A percentile compares a stretch with the other conserved stretches of the same genome.
Conservation (phyloP, 1,140 invertebrate genomes). For the Drosophila paulistorum region DNA sequence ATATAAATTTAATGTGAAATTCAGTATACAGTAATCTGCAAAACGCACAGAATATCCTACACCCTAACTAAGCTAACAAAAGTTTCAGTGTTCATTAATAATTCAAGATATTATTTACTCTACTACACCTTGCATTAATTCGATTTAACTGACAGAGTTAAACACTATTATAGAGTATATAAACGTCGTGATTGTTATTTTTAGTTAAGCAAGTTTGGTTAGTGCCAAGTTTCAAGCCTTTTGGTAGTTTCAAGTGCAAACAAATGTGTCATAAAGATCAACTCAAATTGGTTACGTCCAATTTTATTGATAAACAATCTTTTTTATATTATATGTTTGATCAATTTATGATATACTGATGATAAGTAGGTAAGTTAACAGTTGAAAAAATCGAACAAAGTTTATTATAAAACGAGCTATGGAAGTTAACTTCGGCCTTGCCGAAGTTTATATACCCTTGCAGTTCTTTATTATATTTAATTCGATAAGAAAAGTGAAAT, state of each 20-base stretch:
- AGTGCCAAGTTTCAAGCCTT: not conserved
- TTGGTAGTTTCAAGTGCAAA: not conserved
- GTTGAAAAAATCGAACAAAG: not conserved
- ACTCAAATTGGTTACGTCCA: not conserved
- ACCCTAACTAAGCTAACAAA: no score
- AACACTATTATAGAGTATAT: not conserved
- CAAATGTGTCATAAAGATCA: not conserved
- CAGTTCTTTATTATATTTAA: no score
- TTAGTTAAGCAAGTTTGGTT: not conserved
- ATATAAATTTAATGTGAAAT: no score
- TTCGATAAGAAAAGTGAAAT: no score
- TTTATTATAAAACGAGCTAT: no score
- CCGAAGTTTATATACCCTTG: no score
- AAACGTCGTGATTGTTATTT: no score
- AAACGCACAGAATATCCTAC: no score
- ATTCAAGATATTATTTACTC: no score
- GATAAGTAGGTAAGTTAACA: not conserved
- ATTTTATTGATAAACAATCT: not conserved
- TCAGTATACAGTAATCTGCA: no score
- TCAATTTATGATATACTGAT: conserved; percentile 5
- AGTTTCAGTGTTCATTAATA: no score
- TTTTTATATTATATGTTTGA: not conserved
- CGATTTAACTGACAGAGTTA: not conserved
- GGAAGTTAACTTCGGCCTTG: no score
- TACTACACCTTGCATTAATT: not conserved